A percentile compares a stretch with the other conserved stretches of the same genome.
Evolutionary conservation across 2,888 invertebrate genomes (phyloP).

Genomic region (Labia minor): DNA sequence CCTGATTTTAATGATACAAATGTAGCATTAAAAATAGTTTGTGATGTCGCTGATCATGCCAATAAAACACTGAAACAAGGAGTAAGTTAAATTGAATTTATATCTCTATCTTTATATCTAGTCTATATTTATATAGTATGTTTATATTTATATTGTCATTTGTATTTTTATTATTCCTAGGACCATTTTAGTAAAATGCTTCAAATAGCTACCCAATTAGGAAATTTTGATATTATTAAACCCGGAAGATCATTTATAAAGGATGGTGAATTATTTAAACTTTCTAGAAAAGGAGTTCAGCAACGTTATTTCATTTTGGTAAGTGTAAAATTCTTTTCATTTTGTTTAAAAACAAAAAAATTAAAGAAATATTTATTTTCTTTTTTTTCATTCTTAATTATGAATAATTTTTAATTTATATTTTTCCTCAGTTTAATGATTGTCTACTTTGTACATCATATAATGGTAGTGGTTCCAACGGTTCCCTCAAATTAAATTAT

Average conservation of each 20-base stretch:
- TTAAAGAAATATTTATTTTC: too few species aligned
- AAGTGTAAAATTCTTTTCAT: constrained; percentile 28
- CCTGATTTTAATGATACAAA: constrained; percentile 48
- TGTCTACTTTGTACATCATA: constrained; percentile 38
- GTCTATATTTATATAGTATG: neutral
- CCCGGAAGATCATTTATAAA: constrained; percentile 48
- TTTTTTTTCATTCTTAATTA: too few species aligned
- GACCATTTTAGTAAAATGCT: constrained; percentile 44
- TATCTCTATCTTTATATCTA: neutral
- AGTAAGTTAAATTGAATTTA: constrained; percentile 34
- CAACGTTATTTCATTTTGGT: constrained; percentile 53
- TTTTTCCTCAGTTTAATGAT: constrained; percentile 41
- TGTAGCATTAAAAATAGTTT: constrained; percentile 45
- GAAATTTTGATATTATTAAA: constrained; percentile 39
- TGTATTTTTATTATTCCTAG: constrained; percentile 30
- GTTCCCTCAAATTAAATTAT: constrained; percentile 38
- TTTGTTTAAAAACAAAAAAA: constrained; percentile 8
- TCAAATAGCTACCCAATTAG: constrained; percentile 40
- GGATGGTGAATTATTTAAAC: constrained; percentile 52
- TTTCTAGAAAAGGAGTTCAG: constrained; percentile 51
- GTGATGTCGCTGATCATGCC: constrained; percentile 46
- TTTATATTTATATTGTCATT: constrained; percentile 3
- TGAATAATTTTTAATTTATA: too few species aligned
- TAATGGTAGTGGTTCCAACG: constrained; percentile 31
- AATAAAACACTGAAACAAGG: constrained; percentile 44